phyloP scores from a whole-genome alignment of 2,113 vertebrate genomes.

The Podocnemis expansa region DNA sequence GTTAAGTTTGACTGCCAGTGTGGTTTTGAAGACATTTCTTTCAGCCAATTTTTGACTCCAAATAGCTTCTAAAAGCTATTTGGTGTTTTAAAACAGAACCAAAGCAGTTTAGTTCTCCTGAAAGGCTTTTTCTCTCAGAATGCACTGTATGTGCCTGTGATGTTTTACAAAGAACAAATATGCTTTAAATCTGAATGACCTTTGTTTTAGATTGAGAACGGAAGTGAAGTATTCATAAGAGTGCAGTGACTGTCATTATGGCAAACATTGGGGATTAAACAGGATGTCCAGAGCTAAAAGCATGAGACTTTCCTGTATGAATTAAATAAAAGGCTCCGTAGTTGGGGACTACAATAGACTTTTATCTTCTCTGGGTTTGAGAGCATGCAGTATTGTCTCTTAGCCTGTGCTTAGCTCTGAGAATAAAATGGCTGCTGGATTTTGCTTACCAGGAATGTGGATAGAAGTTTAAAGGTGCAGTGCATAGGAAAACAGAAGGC shows the following conservation, averaged over 20 bases:
- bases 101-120: not conserved
- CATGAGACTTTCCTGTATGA: not conserved
- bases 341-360: not conserved
- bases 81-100: not conserved
- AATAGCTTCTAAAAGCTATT: not conserved
- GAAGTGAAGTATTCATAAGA: conserved; percentile 1
- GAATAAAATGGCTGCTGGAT: not conserved
- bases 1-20: not conserved
- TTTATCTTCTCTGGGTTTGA: not conserved
- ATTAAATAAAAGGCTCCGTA: not conserved
- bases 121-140: not conserved
- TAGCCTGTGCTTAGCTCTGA: not conserved
- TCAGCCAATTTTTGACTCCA: not conserved
- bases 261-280: not conserved
- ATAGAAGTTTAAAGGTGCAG: not conserved
- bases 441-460: not conserved
- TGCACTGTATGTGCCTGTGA: not conserved
- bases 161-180: not conserved
- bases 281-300: not conserved
- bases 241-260: not conserved
- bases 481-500: not conserved
- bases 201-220: not conserved
- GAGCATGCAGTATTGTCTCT: accelerated
- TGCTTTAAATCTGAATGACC: not conserved
- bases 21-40: not conserved